A percentile compares a stretch with the other conserved stretches of the same genome.
phyloP scores from a whole-genome alignment of 1,140 invertebrate genomes.

The Drepana arcuata region DNA sequence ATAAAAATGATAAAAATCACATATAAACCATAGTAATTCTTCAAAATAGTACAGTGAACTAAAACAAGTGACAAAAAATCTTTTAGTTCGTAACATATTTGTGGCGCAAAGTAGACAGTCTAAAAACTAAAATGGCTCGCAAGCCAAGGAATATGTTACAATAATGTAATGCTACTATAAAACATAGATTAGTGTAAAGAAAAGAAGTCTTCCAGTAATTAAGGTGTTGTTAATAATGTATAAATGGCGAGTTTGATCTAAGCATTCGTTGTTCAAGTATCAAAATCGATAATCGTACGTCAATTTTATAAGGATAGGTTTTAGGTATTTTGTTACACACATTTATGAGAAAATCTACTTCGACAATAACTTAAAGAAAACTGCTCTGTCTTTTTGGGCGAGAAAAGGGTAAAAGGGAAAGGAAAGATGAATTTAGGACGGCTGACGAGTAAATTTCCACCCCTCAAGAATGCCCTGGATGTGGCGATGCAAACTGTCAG shows the following conservation, averaged over 20 bases:
- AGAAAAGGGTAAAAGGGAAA: not conserved
- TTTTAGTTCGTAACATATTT: no score
- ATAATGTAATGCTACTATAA: conserved; percentile 41
- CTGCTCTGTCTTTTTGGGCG: no score
- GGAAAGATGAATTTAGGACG: conserved; percentile 67
- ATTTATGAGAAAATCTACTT: not conserved
- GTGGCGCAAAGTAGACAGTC: no score
- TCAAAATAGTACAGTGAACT: no score
- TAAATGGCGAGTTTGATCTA: conserved; percentile 14
- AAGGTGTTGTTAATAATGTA: conserved; percentile 23
- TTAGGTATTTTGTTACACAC: not conserved
- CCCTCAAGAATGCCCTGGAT: conserved; percentile 81
- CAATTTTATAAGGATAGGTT: no score
- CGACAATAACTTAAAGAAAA: not conserved
- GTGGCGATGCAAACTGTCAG: conserved; percentile 86
- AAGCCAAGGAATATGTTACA: no score
- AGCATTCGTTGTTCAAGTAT: conserved; percentile 42
- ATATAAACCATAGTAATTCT: no score
- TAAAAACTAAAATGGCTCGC: no score
- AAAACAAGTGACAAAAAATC: no score
- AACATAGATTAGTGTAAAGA: conserved; percentile 33
- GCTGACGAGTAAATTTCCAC: conserved; percentile 73
- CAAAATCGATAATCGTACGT: no score
- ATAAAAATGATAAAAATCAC: no score
- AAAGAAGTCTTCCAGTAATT: conserved; percentile 67